Conservation (phyloP, 2,888 invertebrate species). For the Buathra laborator region DNA sequence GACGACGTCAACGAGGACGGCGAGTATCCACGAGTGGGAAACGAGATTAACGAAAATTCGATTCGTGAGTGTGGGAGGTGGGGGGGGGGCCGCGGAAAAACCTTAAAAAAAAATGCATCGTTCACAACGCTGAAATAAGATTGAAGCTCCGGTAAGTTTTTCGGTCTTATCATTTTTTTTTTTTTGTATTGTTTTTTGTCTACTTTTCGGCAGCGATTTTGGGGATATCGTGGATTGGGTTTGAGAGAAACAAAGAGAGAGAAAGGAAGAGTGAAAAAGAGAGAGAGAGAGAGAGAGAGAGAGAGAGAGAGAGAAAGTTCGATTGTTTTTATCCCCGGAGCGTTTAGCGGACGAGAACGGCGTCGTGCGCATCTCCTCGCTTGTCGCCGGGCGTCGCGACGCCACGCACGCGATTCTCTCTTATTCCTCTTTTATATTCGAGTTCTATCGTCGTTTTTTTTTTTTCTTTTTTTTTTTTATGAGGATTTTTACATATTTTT, state of each 20-base stretch:
- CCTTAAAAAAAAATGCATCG: conserved; percentile 53
- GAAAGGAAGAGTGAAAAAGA: neutral
- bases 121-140: conserved; percentile 67
- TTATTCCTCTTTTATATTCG: neutral
- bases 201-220: neutral
- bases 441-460: conserved; percentile 4
- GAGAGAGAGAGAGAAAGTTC: conserved; percentile 18
- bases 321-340: conserved; percentile 38
- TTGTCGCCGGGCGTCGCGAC: conserved; percentile 55
- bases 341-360: conserved; percentile 34
- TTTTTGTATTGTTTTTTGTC: conserved; percentile 21
- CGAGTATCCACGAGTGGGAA: conserved; percentile 19
- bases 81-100: conserved; percentile 35
- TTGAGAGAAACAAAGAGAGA: neutral
- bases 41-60: conserved; percentile 40
- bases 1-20: conserved; percentile 29
- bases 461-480: neutral
- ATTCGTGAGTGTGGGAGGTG: conserved; percentile 33
- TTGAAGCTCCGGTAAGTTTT: conserved; percentile 68
- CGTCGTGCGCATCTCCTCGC: conserved; percentile 46
- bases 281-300: neutral
- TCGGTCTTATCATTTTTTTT: conserved; percentile 1
- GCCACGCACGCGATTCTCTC: conserved; percentile 55
- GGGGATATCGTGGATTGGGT: neutral
- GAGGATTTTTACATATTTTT: conserved; percentile 2